A percentile compares a stretch with the other conserved stretches of the same genome.
Conservation (phyloP, 1,140 invertebrate genomes). For the Drosophila nikananu region DNA sequence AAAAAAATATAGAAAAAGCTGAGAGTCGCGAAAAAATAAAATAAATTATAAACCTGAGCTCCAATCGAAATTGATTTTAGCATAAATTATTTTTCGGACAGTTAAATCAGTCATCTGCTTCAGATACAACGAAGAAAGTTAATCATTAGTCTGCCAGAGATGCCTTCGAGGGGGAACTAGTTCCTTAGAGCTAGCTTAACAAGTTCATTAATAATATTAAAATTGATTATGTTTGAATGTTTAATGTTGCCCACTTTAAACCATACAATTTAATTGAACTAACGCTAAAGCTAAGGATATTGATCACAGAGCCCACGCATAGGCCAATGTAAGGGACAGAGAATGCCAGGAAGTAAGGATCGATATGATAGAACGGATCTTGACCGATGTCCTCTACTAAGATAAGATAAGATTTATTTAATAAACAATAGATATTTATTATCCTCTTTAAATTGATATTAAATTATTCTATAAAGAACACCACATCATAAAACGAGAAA, state of each 20-base stretch:
- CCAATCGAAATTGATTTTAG: slow-evolving; percentile 4
- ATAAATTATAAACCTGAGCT: slow-evolving; percentile 11
- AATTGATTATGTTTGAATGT: too few relatives aligned
- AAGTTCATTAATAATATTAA: not conserved
- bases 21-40: slow-evolving; percentile 19
- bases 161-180: slow-evolving; percentile 14
- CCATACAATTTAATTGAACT: too few relatives aligned
- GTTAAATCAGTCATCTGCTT: slow-evolving; percentile 35
- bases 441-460: too few relatives aligned
- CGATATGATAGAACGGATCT: too few relatives aligned
- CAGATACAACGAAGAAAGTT: slow-evolving; percentile 7
- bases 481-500: too few relatives aligned
- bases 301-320: not conserved
- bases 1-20: not conserved
- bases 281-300: not conserved
- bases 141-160: slow-evolving; percentile 5
- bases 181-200: not conserved
- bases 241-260: not conserved
- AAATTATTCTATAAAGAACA: not conserved
- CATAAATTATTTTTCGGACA: slow-evolving; percentile 32
- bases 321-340: not conserved
- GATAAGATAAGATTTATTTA: not conserved
- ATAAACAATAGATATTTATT: not conserved
- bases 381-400: not conserved
- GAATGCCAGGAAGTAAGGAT: too few relatives aligned